phyloP scores from a whole-genome alignment of 2,888 invertebrate species.

The Epistrophe eligans region DNA sequence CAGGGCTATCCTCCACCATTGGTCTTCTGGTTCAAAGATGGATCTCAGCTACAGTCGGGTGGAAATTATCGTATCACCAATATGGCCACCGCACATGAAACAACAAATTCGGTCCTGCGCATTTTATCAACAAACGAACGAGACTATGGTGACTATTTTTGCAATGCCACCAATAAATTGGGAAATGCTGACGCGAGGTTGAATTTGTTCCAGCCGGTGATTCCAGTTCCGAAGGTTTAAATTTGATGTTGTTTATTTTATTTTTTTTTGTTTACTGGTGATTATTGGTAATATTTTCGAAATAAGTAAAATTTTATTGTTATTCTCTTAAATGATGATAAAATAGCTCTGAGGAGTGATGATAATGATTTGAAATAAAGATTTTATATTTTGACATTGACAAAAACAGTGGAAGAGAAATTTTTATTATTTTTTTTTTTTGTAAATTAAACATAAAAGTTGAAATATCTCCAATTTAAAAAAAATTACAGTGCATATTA shows the following conservation, averaged over 20 bases:
- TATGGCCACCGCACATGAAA: conserved; percentile 82
- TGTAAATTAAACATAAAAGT: not conserved
- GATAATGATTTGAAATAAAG: conserved; percentile 17
- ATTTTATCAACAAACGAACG: conserved; percentile 80
- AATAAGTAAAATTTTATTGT: conserved; percentile 32
- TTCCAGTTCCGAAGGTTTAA: conserved; percentile 79
- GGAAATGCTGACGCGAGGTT: conserved; percentile 82
- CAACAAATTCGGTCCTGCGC: conserved; percentile 82
- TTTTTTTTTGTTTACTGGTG: conserved; percentile 25
- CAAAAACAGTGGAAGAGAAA: not conserved
- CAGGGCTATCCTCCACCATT: conserved; percentile 83
- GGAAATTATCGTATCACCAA: conserved; percentile 81
- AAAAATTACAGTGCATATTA: no score
- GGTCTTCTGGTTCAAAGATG: conserved; percentile 81
- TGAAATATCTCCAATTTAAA: not conserved
- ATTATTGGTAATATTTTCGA: conserved; percentile 12
- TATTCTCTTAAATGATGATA: no score
- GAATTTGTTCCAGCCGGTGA: conserved; percentile 81
- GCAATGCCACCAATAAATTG: conserved; percentile 83
- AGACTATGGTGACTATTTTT: conserved; percentile 83
- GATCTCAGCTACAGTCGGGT: conserved; percentile 80
- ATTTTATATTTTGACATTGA: conserved; percentile 12
- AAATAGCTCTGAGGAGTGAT: conserved; percentile 17
- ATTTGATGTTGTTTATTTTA: not conserved
- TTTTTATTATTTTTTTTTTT: not conserved